A percentile compares a stretch with the other conserved stretches of the same genome.
phyloP scores from a whole-genome alignment of 2,888 invertebrate species.

The Mythimna loreyi region DNA sequence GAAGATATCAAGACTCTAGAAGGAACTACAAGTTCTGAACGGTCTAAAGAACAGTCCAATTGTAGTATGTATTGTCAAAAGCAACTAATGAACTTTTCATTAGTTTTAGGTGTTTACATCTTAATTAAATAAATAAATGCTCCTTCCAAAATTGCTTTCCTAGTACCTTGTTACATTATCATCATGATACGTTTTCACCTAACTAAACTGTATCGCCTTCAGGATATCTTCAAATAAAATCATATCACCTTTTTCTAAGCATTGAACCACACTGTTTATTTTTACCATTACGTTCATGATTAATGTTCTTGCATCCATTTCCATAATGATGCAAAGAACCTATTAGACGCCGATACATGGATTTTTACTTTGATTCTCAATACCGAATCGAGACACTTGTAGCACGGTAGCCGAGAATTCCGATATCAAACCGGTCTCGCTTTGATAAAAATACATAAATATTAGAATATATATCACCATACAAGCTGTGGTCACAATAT shows the following conservation, averaged over 20 bases:
- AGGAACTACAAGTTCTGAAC: not conserved
- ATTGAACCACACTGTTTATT: slow-evolving; percentile 16
- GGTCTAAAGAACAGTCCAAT: too few species aligned
- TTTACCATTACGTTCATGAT: slow-evolving; percentile 42
- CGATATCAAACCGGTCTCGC: slow-evolving; percentile 62
- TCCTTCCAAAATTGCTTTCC: not conserved
- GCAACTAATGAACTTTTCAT: too few species aligned
- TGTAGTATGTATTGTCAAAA: too few species aligned
- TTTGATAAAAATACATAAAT: slow-evolving; percentile 59
- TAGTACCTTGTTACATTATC: not conserved
- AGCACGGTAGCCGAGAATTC: slow-evolving; percentile 58
- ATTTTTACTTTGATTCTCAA: slow-evolving; percentile 46
- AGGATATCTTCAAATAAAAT: slow-evolving; percentile 11
- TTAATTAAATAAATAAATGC: too few species aligned
- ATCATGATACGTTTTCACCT: not conserved
- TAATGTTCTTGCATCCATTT: slow-evolving; percentile 36
- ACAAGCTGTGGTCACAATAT: slow-evolving; percentile 67
- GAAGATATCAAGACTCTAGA: too few species aligned
- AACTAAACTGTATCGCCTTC: not conserved
- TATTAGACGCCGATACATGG: slow-evolving; percentile 45
- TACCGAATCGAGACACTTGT: slow-evolving; percentile 46
- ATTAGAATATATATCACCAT: slow-evolving; percentile 54
- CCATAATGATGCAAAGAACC: slow-evolving; percentile 34
- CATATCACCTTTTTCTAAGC: not conserved
- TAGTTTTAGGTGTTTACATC: too few species aligned